Percentiles rank a stretch among this genome's conserved stretches.
Evolutionary conservation across 2,113 vertebrate genomes (phyloP).

Genomic region (Tympanuchus pallidicinctus): DNA sequence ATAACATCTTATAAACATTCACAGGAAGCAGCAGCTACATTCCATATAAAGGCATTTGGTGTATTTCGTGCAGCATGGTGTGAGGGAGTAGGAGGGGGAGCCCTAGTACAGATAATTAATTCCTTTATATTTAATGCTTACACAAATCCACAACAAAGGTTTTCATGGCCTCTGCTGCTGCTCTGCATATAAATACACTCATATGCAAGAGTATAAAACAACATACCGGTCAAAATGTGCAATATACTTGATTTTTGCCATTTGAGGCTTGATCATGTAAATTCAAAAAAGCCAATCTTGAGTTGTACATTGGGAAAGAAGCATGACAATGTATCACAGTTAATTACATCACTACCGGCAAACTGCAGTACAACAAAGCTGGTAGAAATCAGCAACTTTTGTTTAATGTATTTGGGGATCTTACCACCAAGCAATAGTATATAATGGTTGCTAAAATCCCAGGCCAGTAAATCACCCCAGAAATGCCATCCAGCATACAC

Average conservation of each 20-base stretch:
- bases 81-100: not conserved
- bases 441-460: not conserved
- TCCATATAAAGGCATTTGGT: constrained; percentile 68
- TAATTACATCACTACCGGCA: not conserved
- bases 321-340: not conserved
- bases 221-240: not conserved
- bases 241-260: not conserved
- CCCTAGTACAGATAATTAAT: constrained; percentile 25
- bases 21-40: constrained; percentile 60
- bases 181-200: constrained; percentile 3
- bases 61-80: constrained; percentile 31
- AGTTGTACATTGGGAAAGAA: not conserved
- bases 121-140: constrained; percentile 34
- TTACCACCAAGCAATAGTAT: not conserved
- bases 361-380: not conserved
- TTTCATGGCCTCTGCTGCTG: constrained; percentile 8
- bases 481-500: not conserved
- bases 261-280: not conserved
- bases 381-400: not conserved
- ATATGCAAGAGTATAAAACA: not conserved
- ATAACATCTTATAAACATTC: constrained; percentile 70
- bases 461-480: not conserved
- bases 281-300: not conserved
- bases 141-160: constrained; percentile 18
- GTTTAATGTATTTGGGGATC: not conserved